Evolutionary conservation across 1,140 invertebrate genomes (phyloP).

Genomic region (Eciton burchellii): DNA sequence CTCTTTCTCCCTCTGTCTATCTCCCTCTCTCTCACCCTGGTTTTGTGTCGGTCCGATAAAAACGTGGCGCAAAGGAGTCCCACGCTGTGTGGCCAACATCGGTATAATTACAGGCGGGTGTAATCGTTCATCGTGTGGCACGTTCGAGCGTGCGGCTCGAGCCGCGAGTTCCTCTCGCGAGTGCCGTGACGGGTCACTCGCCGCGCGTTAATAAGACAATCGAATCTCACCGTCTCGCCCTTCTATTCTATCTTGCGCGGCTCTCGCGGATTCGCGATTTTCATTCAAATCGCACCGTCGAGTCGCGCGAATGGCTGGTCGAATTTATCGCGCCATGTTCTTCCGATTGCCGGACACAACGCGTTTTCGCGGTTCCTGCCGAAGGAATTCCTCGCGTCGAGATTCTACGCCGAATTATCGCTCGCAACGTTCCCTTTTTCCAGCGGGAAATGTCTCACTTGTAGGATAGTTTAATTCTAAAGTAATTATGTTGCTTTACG

Average conservation of each 20-base stretch:
- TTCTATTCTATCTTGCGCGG: too few species aligned
- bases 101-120: conserved; percentile 39
- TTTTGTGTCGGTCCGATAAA: conserved; percentile 30
- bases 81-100: conserved; percentile 55
- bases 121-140: conserved; percentile 15
- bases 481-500: conserved; percentile 23
- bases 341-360: background rate
- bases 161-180: conserved; percentile 5
- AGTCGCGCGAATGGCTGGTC: background rate
- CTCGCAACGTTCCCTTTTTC: background rate
- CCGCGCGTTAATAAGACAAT: conserved; percentile 40
- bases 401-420: background rate
- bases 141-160: conserved; percentile 2
- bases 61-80: conserved; percentile 53
- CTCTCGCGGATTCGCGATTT: too few species aligned
- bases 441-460: conserved; percentile 8
- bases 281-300: background rate
- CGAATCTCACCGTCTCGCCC: conserved; percentile 25
- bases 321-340: background rate
- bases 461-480: too few species aligned
- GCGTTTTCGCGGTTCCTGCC: background rate
- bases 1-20: background rate
- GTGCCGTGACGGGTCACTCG: background rate
- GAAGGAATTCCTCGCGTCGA: background rate
- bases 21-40: background rate